These are phyloP conservation scores for Platycheirus albimanus DNA, from an alignment of 2,888 invertebrate genomes.

Conservation along the genomic window DNA sequence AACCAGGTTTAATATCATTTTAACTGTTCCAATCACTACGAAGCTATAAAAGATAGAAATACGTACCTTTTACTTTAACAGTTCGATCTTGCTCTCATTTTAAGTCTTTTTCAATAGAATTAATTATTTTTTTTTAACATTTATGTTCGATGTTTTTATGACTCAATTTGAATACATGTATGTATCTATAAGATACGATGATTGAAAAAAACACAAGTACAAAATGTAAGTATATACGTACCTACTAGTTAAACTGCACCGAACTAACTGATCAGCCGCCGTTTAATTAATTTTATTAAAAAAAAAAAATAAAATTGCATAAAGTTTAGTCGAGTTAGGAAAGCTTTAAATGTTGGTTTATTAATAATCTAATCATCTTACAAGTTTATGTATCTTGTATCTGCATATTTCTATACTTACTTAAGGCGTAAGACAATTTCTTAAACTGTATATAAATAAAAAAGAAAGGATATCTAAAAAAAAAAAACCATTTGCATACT, in stretches of 20 bases:
- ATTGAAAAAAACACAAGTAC: neutral
- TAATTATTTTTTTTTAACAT: neutral
- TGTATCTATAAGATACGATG: too few relatives aligned
- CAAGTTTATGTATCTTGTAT: conserved; percentile 11
- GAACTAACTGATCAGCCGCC: too few relatives aligned
- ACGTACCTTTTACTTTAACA: neutral
- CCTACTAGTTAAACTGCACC: too few relatives aligned
- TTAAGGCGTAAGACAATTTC: neutral
- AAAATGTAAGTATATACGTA: too few relatives aligned
- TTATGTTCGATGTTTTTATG: neutral
- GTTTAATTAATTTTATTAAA: conserved; percentile 1
- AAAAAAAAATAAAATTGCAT: neutral
- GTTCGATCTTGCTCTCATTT: neutral
- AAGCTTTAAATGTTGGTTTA: neutral
- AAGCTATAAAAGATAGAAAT: neutral
- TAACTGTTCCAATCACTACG: neutral
- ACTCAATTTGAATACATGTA: neutral
- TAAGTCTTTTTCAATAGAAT: neutral
- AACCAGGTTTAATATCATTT: too few relatives aligned
- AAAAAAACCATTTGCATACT: too few relatives aligned
- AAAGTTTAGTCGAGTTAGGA: neutral
- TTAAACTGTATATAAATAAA: neutral
- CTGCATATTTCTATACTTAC: too few relatives aligned
- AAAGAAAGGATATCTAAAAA: too few relatives aligned
- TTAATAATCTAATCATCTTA: conserved; percentile 27